phyloP scores from a whole-genome alignment of 1,140 invertebrate genomes.

The Melitaea cinxia region DNA sequence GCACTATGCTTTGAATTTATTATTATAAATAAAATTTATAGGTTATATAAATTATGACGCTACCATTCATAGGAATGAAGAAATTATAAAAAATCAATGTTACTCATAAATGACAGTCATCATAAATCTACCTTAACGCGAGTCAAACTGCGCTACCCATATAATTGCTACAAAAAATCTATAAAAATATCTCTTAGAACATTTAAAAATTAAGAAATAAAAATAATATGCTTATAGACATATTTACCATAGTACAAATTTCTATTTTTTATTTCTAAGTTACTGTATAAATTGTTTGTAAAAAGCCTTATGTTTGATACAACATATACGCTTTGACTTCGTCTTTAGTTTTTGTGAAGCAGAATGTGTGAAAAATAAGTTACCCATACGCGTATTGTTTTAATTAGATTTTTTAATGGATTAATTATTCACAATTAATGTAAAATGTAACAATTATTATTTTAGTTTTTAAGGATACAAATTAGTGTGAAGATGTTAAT shows the following conservation, averaged over 20 bases:
- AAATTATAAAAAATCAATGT: too few relatives aligned
- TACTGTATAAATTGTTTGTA: not conserved
- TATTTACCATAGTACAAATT: not conserved
- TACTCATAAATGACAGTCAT: too few relatives aligned
- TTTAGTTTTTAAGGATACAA: not conserved
- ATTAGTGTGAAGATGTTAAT: not conserved
- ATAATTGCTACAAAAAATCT: too few relatives aligned
- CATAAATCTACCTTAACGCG: too few relatives aligned
- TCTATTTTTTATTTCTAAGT: not conserved
- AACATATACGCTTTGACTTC: constrained; percentile 31
- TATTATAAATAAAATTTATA: too few relatives aligned
- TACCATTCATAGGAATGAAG: too few relatives aligned
- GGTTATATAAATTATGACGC: too few relatives aligned
- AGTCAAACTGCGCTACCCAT: too few relatives aligned
- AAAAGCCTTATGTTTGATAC: constrained; percentile 35
- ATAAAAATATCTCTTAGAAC: too few relatives aligned
- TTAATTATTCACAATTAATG: constrained; percentile 2
- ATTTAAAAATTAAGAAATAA: too few relatives aligned
- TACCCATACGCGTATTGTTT: constrained; percentile 20
- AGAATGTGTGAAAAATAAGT: constrained; percentile 26
- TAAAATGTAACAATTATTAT: not conserved
- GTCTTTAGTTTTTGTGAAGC: constrained; percentile 36
- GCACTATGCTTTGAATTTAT: too few relatives aligned
- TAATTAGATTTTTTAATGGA: constrained; percentile 6
- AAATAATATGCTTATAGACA: too few relatives aligned